These are phyloP conservation scores for Hypsibius dujardini DNA, from an alignment of 1,140 invertebrate genomes.

Conservation along the genomic window DNA sequence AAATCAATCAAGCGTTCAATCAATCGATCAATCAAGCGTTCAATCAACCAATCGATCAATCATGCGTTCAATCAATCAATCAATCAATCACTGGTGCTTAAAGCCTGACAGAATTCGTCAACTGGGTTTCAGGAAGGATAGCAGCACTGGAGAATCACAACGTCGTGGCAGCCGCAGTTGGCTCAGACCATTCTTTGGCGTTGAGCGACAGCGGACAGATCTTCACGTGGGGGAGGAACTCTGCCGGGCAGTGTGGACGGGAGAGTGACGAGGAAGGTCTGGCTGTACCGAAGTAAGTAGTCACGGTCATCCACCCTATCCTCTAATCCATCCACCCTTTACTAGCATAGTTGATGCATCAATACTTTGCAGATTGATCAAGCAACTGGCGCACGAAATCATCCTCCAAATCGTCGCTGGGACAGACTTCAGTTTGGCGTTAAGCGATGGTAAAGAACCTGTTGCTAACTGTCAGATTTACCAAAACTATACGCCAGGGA, in stretches of 20 bases:
- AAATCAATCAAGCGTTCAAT: no score
- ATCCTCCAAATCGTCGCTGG: conserved; percentile 12
- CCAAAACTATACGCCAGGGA: conserved; percentile 24
- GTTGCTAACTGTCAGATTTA: not conserved
- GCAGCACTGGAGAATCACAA: conserved; percentile 48
- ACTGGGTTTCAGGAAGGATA: conserved; percentile 44
- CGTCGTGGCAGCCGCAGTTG: conserved; percentile 53
- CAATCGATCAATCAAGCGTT: no score
- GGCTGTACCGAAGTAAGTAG: conserved; percentile 24
- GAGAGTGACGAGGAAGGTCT: conserved; percentile 20
- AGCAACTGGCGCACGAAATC: not conserved
- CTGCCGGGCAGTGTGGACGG: conserved; percentile 47
- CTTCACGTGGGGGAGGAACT: conserved; percentile 69
- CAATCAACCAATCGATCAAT: no score
- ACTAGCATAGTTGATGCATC: not conserved
- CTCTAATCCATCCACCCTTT: no score
- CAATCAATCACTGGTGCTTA: no score
- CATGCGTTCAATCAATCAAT: no score
- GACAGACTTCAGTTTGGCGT: conserved; percentile 24
- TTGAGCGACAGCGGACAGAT: conserved; percentile 72
- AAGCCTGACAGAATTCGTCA: no score
- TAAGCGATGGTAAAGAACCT: conserved; percentile 15
- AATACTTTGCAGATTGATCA: conserved; percentile 11
- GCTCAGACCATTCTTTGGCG: conserved; percentile 58
- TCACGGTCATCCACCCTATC: not conserved